These are phyloP conservation scores for Discoglossus pictus DNA, from an alignment of 2,797 vertebrate species.

Conservation along the genomic window DNA sequence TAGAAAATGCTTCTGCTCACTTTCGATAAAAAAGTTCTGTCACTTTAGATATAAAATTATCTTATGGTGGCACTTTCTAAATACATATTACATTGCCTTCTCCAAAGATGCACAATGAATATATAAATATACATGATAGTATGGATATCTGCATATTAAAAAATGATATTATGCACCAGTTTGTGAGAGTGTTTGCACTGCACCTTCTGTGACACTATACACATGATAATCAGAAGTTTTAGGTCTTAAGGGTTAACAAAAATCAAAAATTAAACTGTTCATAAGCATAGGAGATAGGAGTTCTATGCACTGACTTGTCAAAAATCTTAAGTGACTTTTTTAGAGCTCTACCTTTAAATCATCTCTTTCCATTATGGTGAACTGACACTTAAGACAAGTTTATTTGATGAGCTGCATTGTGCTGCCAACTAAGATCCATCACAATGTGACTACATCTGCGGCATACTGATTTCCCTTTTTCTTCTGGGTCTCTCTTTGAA, in stretches of 20 bases:
- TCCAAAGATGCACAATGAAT: slow-evolving; percentile 2
- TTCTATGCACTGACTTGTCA: slow-evolving; percentile 31
- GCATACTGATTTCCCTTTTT: slow-evolving; percentile 13
- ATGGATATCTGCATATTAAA: too few relatives aligned
- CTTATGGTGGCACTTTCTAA: too few relatives aligned
- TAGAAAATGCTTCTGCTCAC: too few relatives aligned
- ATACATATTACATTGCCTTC: slow-evolving; percentile 1
- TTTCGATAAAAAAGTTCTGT: too few relatives aligned
- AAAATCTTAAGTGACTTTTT: slow-evolving; percentile 33
- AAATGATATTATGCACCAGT: too few relatives aligned
- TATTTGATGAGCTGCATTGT: slow-evolving; percentile 47
- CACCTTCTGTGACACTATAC: too few relatives aligned
- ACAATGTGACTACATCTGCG: slow-evolving; percentile 15
- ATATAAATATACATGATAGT: too few relatives aligned
- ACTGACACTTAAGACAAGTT: slow-evolving; percentile 47
- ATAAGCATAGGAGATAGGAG: slow-evolving; percentile 27
- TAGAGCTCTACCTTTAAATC: slow-evolving; percentile 36
- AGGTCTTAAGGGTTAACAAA: slow-evolving; percentile 4
- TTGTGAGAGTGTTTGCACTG: too few relatives aligned
- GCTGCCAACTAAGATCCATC: slow-evolving; percentile 42
- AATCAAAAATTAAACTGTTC: slow-evolving; percentile 15
- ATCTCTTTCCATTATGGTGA: slow-evolving; percentile 44
- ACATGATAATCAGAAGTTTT: too few relatives aligned
- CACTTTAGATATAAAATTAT: too few relatives aligned
- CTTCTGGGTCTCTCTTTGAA: not conserved